These are phyloP conservation scores for Callosobruchus maculatus DNA, from an alignment of 2,888 invertebrate genomes.

Conservation along the genomic window DNA sequence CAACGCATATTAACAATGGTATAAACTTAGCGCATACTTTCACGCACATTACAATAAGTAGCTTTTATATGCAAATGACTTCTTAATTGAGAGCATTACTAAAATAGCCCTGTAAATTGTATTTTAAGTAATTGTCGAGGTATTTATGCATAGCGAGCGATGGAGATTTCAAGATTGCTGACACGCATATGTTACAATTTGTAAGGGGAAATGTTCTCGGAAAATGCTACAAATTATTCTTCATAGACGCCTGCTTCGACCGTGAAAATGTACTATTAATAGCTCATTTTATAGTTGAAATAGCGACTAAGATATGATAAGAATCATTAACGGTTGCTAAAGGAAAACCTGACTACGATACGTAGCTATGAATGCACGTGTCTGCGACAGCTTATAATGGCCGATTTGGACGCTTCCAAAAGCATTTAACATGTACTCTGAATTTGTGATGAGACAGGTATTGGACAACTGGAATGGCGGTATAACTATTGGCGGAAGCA, in stretches of 20 bases:
- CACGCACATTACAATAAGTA: not conserved
- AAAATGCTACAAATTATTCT: not conserved
- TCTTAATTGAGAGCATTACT: not conserved
- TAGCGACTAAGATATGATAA: too few relatives aligned
- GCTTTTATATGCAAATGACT: not conserved
- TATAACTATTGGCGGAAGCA: too few relatives aligned
- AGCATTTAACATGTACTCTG: too few relatives aligned
- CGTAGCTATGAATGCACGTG: too few relatives aligned
- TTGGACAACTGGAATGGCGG: too few relatives aligned
- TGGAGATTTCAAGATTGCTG: not conserved
- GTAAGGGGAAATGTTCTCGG: not conserved
- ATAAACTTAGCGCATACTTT: not conserved
- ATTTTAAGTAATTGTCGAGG: not conserved
- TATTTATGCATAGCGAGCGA: not conserved
- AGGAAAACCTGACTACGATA: too few relatives aligned
- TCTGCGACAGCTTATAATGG: too few relatives aligned
- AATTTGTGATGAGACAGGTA: too few relatives aligned
- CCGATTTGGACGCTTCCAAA: too few relatives aligned
- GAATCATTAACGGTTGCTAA: too few relatives aligned
- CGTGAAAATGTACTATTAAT: too few relatives aligned
- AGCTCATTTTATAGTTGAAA: too few relatives aligned
- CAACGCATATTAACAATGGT: not conserved
- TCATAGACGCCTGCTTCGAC: not conserved
- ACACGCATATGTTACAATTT: not conserved
- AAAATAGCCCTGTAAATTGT: not conserved